phyloP scores from a whole-genome alignment of 2,113 vertebrate species.

The Herpetotheres cachinnans region DNA sequence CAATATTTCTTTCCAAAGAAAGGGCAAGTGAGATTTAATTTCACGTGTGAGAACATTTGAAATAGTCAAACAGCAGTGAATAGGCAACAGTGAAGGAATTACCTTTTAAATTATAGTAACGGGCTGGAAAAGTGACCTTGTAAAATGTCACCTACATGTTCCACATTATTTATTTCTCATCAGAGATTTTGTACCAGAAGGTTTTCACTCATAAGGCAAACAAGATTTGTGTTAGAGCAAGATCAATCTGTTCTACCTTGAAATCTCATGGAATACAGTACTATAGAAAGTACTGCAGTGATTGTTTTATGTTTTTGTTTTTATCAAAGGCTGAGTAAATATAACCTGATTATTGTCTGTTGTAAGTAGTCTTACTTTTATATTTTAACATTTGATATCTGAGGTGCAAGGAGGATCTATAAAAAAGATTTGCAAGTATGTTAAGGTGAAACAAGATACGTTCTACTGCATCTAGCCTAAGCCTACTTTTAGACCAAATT shows the following conservation, averaged over 20 bases:
- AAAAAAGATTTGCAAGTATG: neutral
- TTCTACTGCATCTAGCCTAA: neutral
- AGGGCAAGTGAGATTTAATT: constrained; percentile 30
- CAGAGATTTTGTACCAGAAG: neutral
- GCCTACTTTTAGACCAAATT: neutral
- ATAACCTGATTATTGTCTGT: neutral
- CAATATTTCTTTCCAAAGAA: neutral
- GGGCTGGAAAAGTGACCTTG: constrained; percentile 3
- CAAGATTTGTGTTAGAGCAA: neutral
- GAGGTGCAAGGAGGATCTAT: neutral
- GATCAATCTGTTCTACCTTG: neutral
- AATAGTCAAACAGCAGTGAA: neutral
- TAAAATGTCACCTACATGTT: constrained; percentile 35
- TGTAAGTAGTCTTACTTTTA: neutral
- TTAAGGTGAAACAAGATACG: neutral
- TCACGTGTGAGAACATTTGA: neutral
- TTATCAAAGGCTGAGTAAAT: neutral
- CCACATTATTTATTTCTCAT: constrained; percentile 34
- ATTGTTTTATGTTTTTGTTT: neutral
- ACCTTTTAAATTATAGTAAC: constrained; percentile 9
- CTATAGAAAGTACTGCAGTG: neutral
- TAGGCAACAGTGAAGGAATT: neutral
- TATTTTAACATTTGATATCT: neutral
- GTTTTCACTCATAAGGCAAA: constrained; percentile 3
- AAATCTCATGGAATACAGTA: neutral